phyloP scores from a whole-genome alignment of 2,113 vertebrate species.

The Sus scrofa region DNA sequence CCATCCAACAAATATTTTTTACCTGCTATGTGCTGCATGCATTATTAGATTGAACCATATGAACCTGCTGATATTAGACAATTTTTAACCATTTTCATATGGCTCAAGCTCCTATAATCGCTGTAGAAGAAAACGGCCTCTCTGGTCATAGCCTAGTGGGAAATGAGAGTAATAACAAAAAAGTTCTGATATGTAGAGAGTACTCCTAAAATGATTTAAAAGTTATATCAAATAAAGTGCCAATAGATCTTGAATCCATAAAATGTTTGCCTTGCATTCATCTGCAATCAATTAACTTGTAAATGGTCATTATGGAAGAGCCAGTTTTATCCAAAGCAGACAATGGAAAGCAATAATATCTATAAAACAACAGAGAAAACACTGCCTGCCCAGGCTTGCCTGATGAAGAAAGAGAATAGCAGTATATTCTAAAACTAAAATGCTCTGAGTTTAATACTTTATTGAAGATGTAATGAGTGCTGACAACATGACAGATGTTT shows the following conservation, averaged over 20 bases:
- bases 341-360: not conserved
- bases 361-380: not conserved
- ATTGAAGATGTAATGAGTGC: not conserved
- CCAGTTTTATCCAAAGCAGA: not conserved
- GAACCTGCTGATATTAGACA: not conserved
- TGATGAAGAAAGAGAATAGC: not conserved
- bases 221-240: not conserved
- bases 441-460: not conserved
- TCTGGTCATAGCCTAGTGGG: no score
- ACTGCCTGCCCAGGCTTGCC: not conserved
- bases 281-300: not conserved
- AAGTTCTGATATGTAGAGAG: not conserved
- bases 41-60: not conserved
- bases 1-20: not conserved
- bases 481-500: not conserved
- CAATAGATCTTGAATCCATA: not conserved
- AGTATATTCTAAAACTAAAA: not conserved
- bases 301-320: not conserved
- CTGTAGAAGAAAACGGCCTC: not conserved
- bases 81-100: not conserved
- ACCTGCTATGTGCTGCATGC: not conserved
- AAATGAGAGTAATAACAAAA: not conserved
- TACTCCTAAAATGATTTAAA: not conserved
- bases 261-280: not conserved
- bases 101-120: not conserved